A percentile compares a stretch with the other conserved stretches of the same genome.
Evolutionary conservation across 35 echinoderm and acorn worm genomes (phyloP).

Genomic region (Amphiura filiformis): DNA sequence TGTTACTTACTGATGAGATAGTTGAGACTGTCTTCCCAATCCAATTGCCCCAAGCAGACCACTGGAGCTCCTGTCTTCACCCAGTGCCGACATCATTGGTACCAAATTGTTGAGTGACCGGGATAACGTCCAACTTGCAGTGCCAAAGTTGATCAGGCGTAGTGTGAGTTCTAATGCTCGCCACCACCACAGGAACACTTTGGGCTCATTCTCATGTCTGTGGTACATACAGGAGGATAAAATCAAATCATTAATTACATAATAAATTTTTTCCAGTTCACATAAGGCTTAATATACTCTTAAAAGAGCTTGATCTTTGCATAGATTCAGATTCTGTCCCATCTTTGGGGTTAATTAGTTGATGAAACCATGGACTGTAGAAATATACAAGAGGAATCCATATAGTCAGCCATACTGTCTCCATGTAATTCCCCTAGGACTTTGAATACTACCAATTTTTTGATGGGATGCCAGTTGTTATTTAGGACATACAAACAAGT

Average conservation of each 20-base stretch:
- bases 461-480: no score
- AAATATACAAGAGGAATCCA: no score
- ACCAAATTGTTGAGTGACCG: conserved; percentile 84
- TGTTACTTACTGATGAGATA: conserved; percentile 88
- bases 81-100: conserved; percentile 42
- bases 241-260: background rate
- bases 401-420: no score
- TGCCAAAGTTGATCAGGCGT: conserved; percentile 84
- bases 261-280: no score
- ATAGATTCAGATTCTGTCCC: no score
- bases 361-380: no score
- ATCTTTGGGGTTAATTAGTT: no score
- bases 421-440: no score
- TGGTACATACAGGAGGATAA: background rate
- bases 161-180: conserved; percentile 74
- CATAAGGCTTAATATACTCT: no score
- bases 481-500: no score
- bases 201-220: conserved; percentile 67
- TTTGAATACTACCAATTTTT: no score
- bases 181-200: conserved; percentile 89
- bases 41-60: conserved; percentile 91
- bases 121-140: conserved; percentile 48
- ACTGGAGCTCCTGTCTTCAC: conserved; percentile 75
- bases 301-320: no score
- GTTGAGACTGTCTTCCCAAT: conserved; percentile 86